Evolutionary conservation across 2,888 invertebrate species (phyloP), one percentile per base, ranked within the genome.

Genomic region (Apodemia mormo): DNA sequence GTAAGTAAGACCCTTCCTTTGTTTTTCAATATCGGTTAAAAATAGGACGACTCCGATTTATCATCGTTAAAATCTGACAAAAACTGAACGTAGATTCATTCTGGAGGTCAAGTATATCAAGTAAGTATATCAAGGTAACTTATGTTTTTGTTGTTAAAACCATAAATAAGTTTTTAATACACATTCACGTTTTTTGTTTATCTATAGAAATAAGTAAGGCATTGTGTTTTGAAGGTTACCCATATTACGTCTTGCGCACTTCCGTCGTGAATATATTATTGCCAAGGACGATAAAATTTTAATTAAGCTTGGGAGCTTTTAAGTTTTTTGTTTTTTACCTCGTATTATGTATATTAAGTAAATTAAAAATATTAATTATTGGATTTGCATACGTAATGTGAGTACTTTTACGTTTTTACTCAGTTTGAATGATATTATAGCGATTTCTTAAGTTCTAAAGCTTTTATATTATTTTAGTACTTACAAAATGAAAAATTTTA

Each of bases 171-270:
- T 56, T 56, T 54, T 54, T 56, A 29, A 29, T 29, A 56, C 29
- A 77, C 82, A 81, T 73, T 73, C 77, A 76, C 75, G 79, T 79
- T 81, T 87, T 87, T 84, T 85, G 83, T 79, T 82, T 82, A 79
- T 81, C 81, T 82, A 83, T 83, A 83, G 84, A 83, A 61, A 82
- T 82, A 85, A 85, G 79, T 75, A 77, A 76, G 69, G 84, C 84
- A 88, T 88, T 87, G 88, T 89, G 79, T 78, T 75, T 70, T 77
- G 90, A 92, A 92, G 92, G 92, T 87, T 86, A 90, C 87, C 87
- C 85, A 86, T 85, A 86, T 88, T 84, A 87, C 86, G 85, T 83
- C 84, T 78, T 82, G 81, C 85, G 82, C 79, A 81, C 85, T 89
- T 90, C 88, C 89, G 86, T 72, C 68, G 43, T 61, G 61, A 61